Percentiles rank a stretch among this genome's conserved stretches.
phyloP scores from a whole-genome alignment of 1,140 invertebrate genomes.

The Ctenoplectra terminalis region DNA sequence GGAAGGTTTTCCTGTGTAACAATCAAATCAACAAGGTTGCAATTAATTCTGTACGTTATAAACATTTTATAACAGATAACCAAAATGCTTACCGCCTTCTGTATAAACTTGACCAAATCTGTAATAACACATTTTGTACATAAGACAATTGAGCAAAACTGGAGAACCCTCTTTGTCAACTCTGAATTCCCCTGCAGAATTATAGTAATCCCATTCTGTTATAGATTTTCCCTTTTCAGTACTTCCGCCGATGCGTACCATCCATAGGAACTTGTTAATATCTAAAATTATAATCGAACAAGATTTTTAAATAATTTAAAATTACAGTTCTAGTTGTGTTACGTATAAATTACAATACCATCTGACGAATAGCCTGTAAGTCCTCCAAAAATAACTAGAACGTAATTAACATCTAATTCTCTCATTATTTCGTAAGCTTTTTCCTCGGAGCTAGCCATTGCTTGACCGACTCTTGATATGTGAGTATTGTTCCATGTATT shows the following conservation, averaged over 20 bases:
- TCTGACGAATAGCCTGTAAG: conserved; percentile 99
- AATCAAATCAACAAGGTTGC: background rate
- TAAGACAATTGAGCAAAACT: conserved; percentile 94
- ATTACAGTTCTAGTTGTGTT: background rate
- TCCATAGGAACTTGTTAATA: conserved; percentile 99
- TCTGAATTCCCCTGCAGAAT: conserved; percentile 95
- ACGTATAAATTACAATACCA: conserved; percentile 84
- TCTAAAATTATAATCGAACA: conserved; percentile 83
- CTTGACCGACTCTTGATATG: conserved; percentile 97
- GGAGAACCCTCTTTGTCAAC: conserved; percentile 95
- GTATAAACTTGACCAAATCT: conserved; percentile 97
- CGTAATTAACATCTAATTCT: conserved; percentile 98
- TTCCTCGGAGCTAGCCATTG: conserved; percentile 98
- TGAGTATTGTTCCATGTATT: conserved; percentile 99
- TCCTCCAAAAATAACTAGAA: conserved; percentile 98
- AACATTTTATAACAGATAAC: conserved; percentile 16
- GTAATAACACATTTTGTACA: conserved; percentile 99
- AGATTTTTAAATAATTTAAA: conserved; percentile 1
- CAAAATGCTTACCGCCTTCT: conserved; percentile 89
- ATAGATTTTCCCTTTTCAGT: conserved; percentile 97
- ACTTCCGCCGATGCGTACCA: conserved; percentile 98
- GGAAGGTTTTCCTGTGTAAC: conserved; percentile 88
- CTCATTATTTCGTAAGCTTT: conserved; percentile 98
- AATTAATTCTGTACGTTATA: background rate
- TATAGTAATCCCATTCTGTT: conserved; percentile 98